phyloP scores from a whole-genome alignment of 2,888 invertebrate species.

The Drepanosiphum platanoidis region DNA sequence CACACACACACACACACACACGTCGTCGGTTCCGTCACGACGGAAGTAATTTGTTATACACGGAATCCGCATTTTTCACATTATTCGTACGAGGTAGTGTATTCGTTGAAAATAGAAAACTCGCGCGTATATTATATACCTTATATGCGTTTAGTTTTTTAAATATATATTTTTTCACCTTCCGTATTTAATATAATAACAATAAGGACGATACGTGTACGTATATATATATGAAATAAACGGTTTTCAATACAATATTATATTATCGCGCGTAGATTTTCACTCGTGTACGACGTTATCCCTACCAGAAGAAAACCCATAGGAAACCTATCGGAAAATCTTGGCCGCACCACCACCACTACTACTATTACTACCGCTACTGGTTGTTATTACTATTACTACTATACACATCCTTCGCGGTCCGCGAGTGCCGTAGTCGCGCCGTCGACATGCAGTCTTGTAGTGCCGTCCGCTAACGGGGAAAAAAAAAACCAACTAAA shows the following conservation, averaged over 20 bases:
- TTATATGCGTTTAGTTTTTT: neutral
- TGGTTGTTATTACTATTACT: no score
- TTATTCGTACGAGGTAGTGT: neutral
- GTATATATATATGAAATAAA: neutral
- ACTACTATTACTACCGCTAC: no score
- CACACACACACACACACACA: neutral
- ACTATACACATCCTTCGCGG: neutral
- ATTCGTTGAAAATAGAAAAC: neutral
- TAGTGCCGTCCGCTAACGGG: neutral
- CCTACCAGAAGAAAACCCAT: neutral
- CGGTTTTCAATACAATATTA: neutral
- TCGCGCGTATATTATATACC: neutral
- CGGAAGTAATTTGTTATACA: constrained; percentile 22
- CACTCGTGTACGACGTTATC: neutral
- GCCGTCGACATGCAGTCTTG: constrained; percentile 3
- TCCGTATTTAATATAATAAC: neutral
- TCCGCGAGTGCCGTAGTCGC: neutral
- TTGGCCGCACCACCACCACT: neutral
- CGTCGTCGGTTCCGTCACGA: constrained; percentile 16
- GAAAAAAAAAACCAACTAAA: neutral
- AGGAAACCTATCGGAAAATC: neutral
- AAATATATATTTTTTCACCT: neutral
- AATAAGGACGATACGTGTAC: neutral
- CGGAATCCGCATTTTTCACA: neutral
- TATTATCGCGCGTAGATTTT: constrained; percentile 2